Conservation (phyloP, 2,888 invertebrate genomes). For the Amiota communis region DNA sequence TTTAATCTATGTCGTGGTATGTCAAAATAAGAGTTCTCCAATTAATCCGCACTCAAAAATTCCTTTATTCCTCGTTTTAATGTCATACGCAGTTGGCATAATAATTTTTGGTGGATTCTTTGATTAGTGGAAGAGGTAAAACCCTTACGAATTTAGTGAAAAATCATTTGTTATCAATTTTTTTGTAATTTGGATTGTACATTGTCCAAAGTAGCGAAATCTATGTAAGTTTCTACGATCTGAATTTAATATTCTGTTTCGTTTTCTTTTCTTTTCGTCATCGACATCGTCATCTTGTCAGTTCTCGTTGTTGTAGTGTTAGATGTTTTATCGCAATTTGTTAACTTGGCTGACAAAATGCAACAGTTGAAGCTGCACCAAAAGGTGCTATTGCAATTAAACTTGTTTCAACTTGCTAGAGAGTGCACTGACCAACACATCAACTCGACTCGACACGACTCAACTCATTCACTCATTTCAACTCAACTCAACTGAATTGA, state of each 20-base stretch:
- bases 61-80: no score
- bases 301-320: constrained; percentile 27
- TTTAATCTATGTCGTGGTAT: no score
- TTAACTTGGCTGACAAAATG: constrained; percentile 69
- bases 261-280: constrained; percentile 16
- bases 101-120: no score
- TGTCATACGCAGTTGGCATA: no score
- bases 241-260: neutral
- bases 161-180: no score
- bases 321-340: constrained; percentile 63
- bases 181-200: no score
- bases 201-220: no score
- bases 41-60: no score
- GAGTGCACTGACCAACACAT: constrained; percentile 50
- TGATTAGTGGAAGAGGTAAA: no score
- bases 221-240: no score
- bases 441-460: constrained; percentile 40
- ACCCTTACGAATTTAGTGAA: no score
- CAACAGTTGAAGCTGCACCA: constrained; percentile 48
- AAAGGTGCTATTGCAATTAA: constrained; percentile 67
- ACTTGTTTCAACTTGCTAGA: constrained; percentile 38
- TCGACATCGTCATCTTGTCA: constrained; percentile 3
- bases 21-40: no score
- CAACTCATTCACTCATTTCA: constrained; percentile 45
- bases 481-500: constrained; percentile 33